Conservation (phyloP, 64 coral and sea anemone species). For the Actinia tenebrosa region DNA sequence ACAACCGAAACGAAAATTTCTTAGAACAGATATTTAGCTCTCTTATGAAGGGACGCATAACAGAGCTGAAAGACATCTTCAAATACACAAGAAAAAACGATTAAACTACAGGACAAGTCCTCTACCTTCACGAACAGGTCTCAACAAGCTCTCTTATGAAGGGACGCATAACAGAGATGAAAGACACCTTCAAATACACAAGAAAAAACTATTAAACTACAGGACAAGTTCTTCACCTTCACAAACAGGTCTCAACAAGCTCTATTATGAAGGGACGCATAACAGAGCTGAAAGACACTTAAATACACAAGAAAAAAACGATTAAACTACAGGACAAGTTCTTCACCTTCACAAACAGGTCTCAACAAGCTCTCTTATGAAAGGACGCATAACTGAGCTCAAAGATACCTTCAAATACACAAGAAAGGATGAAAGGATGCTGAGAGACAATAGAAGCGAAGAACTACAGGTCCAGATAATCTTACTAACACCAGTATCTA, state of each 20-base stretch:
- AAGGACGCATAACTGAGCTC: neutral
- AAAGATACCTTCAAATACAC: no score
- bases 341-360: neutral
- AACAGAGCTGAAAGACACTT: neutral
- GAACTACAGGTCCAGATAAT: no score
- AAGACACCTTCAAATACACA: no score
- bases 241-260: neutral
- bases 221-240: neutral
- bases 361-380: neutral
- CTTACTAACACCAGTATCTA: no score
- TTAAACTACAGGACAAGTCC: neutral
- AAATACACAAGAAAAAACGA: neutral
- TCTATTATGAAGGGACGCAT: conserved; percentile 5
- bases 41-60: neutral
- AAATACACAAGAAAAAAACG: neutral
- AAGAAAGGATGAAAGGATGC: no score
- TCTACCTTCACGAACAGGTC: neutral
- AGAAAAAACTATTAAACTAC: neutral
- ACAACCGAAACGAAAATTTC: no score
- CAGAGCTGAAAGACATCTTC: neutral
- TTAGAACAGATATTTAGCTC: no score
- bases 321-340: neutral
- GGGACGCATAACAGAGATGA: no score
- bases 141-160: neutral
- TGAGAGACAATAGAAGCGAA: no score